A percentile compares a stretch with the other conserved stretches of the same genome.
Evolutionary conservation across 2,888 invertebrate genomes (phyloP).

Genomic region (Pristionchus arcanus): DNA sequence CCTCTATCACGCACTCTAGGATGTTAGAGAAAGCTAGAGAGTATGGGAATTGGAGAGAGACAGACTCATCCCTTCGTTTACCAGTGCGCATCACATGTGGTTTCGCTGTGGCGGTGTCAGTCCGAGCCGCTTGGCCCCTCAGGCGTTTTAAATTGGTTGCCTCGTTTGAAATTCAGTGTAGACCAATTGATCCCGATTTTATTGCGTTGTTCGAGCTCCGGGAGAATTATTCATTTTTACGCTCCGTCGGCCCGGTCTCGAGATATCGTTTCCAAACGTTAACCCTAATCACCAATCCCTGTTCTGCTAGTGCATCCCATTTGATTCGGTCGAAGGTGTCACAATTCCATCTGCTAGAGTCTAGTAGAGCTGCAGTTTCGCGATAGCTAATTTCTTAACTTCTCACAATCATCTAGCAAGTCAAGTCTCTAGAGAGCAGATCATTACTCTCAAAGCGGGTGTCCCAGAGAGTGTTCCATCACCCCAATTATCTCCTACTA

Average conservation of each 20-base stretch:
- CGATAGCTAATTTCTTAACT: too few relatives aligned
- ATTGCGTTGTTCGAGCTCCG: not conserved
- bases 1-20: not conserved
- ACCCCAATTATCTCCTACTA: not conserved
- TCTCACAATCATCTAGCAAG: too few relatives aligned
- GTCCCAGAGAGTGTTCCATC: not conserved
- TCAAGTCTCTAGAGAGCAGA: not conserved
- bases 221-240: not conserved
- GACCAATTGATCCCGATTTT: not conserved
- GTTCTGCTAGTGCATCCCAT: too few relatives aligned
- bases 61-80: not conserved
- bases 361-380: too few relatives aligned
- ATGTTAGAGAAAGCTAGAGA: not conserved
- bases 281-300: too few relatives aligned
- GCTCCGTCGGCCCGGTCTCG: too few relatives aligned
- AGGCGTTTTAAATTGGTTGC: constrained; percentile 21
- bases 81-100: constrained; percentile 32
- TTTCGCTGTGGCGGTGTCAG: not conserved
- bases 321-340: too few relatives aligned
- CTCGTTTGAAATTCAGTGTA: not conserved
- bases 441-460: constrained; percentile 2
- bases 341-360: too few relatives aligned
- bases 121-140: not conserved
- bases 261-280: too few relatives aligned
- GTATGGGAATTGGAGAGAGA: not conserved